Evolutionary conservation across 2,888 invertebrate species (phyloP), one percentile per base, ranked within the genome.

Genomic region (Meteorus colon): DNA sequence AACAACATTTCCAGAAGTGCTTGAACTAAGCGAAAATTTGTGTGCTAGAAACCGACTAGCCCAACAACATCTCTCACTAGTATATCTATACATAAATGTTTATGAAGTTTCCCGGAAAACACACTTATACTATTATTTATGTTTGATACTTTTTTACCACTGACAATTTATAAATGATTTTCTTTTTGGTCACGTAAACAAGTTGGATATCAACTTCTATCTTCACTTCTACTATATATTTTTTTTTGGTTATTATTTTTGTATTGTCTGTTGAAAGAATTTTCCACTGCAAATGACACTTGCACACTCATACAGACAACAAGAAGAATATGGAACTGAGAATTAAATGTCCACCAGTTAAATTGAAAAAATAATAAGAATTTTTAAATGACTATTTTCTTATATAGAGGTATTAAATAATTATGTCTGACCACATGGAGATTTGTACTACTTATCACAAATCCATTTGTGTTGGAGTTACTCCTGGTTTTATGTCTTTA

Each of bases 391-490:
- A 55, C 24, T n/a, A 55, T 55, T 48, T n/a, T 4, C 8, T 3
- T 48, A 4, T 48, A 2, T n/a, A 48, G 2, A 48, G 14, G 4
- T 16, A 6, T 19, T 4, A 19, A 55, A 55, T 19, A 55, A 55
- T 55, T 55, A 2, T 24, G 19, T n/a, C 55, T 55, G 55, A 19
- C 55, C 55, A 55, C 19, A 55, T 55, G 19, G n/a, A 6, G 19
- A 55, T 55, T 55, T 55, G 55, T 55, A 55, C 55, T 19, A 55
- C 55, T 55, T 24, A 55, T 55, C 55, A 55, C 19, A 55, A 55
- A 55, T 55, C 55, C 55, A 55, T 55, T 55, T 55, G 55, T 55
- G 6, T 6, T 55, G 55, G 5, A 55, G 19, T 55, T 55, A 10
- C 19, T 55, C 8, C 8, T 65, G 8, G 19, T 37, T 45, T 45